phyloP scores from a whole-genome alignment of 2,113 vertebrate species.

The Macquaria ambigua region DNA sequence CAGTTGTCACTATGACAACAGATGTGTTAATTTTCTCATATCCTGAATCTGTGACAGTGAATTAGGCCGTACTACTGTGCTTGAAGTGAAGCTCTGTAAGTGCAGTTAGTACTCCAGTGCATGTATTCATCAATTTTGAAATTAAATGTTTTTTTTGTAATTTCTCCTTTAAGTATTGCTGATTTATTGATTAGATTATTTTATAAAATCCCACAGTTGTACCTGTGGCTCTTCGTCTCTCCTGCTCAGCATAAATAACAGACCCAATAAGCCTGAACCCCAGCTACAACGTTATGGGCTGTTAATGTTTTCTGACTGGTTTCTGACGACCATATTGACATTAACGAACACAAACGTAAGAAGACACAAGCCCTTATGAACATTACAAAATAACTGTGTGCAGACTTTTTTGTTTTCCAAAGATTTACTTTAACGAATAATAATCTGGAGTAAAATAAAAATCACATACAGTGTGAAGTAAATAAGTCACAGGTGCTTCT shows the following conservation, averaged over 20 bases:
- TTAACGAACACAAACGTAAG: no score
- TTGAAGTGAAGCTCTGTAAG: background rate
- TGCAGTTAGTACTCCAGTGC: background rate
- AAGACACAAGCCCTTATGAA: no score
- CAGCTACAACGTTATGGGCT: background rate
- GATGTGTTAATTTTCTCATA: background rate
- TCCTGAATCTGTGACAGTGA: background rate
- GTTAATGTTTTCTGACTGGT: no score
- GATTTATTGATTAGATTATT: background rate
- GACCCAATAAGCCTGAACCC: background rate
- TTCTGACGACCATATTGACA: no score
- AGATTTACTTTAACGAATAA: no score
- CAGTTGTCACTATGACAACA: constrained; percentile 9
- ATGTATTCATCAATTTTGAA: background rate
- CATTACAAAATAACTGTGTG: no score
- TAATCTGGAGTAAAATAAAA: no score
- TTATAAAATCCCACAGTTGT: background rate
- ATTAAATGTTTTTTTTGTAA: background rate
- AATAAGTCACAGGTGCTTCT: no score
- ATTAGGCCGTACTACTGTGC: background rate
- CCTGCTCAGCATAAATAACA: background rate
- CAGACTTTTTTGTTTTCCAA: no score
- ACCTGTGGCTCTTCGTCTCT: background rate
- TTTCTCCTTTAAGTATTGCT: background rate
- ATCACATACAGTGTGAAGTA: no score